A percentile compares a stretch with the other conserved stretches of the same genome.
These are phyloP conservation scores for Ardeotis arabs DNA, from an alignment of 2,113 vertebrate genomes.

Conservation along the genomic window DNA sequence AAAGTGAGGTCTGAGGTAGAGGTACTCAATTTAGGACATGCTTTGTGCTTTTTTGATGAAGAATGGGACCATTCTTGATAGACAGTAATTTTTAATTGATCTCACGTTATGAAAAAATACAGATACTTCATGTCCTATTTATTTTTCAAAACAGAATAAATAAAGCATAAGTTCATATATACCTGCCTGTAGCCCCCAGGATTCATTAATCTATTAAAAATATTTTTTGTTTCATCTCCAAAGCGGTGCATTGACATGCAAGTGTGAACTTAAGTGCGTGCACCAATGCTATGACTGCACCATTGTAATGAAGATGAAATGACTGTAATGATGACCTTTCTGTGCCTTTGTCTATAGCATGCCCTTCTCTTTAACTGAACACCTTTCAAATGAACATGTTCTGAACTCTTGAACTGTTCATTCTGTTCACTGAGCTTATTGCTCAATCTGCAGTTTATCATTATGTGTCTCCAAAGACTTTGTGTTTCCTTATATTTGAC, in stretches of 20 bases:
- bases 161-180: neutral
- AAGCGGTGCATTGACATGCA: neutral
- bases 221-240: neutral
- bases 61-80: neutral
- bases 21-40: neutral
- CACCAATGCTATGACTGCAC: slow-evolving; percentile 26
- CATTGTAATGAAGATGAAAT: slow-evolving; percentile 76
- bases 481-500: slow-evolving; percentile 71
- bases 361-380: slow-evolving; percentile 77
- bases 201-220: neutral
- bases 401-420: slow-evolving; percentile 81
- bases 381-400: slow-evolving; percentile 73
- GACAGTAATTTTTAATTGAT: slow-evolving; percentile 59
- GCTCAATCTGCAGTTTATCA: slow-evolving; percentile 78
- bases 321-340: slow-evolving; percentile 76
- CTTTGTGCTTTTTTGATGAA: slow-evolving; percentile 22
- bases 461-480: slow-evolving; percentile 74
- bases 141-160: neutral
- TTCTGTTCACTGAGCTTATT: slow-evolving; percentile 68
- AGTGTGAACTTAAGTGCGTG: neutral
- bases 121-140: neutral
- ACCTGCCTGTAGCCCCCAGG: neutral
- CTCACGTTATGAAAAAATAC: neutral
- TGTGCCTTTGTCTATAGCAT: slow-evolving; percentile 75
- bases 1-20: neutral